A percentile compares a stretch with the other conserved stretches of the same genome.
These are phyloP conservation scores for Melanerpes aurifrons DNA, from an alignment of 2,113 vertebrate species.

Conservation along the genomic window DNA sequence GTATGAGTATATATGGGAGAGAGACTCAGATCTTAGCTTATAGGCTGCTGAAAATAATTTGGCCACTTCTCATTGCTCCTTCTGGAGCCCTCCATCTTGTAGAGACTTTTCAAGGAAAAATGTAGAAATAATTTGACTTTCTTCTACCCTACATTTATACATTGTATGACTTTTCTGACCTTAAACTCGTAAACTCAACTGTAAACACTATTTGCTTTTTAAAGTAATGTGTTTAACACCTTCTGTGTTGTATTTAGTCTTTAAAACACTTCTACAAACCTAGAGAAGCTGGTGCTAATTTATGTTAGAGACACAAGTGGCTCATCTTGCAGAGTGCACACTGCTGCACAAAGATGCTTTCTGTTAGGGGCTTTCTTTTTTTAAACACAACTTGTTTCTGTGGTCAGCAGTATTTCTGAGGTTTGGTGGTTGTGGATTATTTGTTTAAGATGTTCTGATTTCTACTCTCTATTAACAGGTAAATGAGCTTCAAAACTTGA, in stretches of 20 bases:
- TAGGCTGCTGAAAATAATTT: background rate
- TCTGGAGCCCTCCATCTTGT: background rate
- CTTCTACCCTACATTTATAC: background rate
- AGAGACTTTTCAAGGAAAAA: background rate
- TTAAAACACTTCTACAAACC: background rate
- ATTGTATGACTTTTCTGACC: background rate
- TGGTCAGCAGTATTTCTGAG: background rate
- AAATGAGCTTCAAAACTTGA: constrained; percentile 97
- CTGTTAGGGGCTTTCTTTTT: background rate
- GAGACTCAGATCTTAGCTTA: background rate
- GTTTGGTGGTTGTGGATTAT: background rate
- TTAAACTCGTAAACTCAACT: constrained; percentile 1
- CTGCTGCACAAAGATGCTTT: background rate
- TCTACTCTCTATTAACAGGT: constrained; percentile 77
- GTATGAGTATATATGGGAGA: background rate
- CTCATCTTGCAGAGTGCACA: background rate
- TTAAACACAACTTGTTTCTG: background rate
- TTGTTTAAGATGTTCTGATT: background rate
- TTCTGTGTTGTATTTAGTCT: constrained; percentile 33
- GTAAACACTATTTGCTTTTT: constrained; percentile 29
- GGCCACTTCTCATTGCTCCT: background rate
- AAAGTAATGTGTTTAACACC: background rate
- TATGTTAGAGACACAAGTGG: constrained; percentile 8
- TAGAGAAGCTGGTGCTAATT: constrained; percentile 16
- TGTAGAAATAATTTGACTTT: background rate